Base-by-base conservation (phyloP, 2,797 vertebrate species). In the Diceros bicornis region DNA sequence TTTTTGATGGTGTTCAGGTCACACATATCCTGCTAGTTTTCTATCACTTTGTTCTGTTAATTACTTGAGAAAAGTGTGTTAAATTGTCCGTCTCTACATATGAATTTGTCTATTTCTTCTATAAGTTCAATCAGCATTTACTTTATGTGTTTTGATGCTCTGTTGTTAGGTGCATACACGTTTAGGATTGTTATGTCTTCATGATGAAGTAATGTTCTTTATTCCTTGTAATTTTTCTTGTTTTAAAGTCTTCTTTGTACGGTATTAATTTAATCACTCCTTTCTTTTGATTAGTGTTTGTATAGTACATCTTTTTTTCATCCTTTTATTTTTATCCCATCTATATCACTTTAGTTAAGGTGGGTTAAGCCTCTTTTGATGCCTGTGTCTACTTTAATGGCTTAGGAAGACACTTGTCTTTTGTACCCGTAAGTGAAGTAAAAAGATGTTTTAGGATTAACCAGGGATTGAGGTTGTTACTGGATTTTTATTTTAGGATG, bases 401-500 rank as follows among this genome's bases (percentile, higher is more conserved):
- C 47, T 91, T 88, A 44, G 29, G 41, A 94, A 74, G 32, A 87
- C 87, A 62, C 10, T 91, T 69, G n/a, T 74, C 23, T 75, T 94
- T 92, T 90, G 18, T 87, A 72, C 25, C 34, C 18, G 72, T 64
- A 62, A 86, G 32, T 97, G 66, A 96, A 89, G 29, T 83, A 75
- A 84, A 89, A 82, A 62, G 57, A 91, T 74, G 50, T 68, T 96
- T 94, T 57, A 34, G 47, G 59, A 77, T 86, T 93, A 83, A 90
- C 34, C 32, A 93, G 81, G n/a, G 62, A 83, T 44, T 93, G 95
- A 95, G 23, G 37, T 82, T 96, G 61, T 89, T 82, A 82, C 20
- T 87, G 72, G 79, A 88, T 91, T 93, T 55, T 93, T 91, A 71
- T 93, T 95, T 93, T 97, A 93, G 64, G 71, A 64, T 97, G 62